Evolutionary conservation across 2,113 vertebrate genomes (phyloP), one percentile per base, ranked within the genome.

Genomic region (Tupaia tana): DNA sequence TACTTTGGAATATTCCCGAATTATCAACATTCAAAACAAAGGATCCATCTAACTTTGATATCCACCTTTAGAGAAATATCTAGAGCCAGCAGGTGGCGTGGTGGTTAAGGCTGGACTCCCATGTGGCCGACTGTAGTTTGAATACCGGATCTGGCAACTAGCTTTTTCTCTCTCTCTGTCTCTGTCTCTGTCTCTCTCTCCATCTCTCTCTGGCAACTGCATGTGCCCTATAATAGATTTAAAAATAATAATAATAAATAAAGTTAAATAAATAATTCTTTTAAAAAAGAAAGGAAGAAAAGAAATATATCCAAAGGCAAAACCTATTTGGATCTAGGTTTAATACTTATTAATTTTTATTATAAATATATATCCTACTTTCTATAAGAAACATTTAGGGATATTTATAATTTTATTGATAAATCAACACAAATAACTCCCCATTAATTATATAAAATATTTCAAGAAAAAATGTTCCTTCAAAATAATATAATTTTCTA

Each of bases 401-500:
- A 69, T 18, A 73, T 34, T 34, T 22, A 43, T 27, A 84, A 52
- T 77, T 89, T 73, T 59, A 79, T 24, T 64, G n/a, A 88, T 90
- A 95, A 74, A 70, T 59, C 11, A 77, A 95, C 7, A 83, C 7
- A 93, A 89, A 82, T 25, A 71, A 86, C 9, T 34, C 11, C 22
- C 14, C 16, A 87, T 69, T 78, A 90, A 67, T 31, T 22, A 92
- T 8, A 94, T 58, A 77, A 73, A 95, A 66, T n/a, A 91, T 75
- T 84, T 79, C 43, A 79, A 89, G 24, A 10, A 86, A 93, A 79
- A 69, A 77, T 58, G 3, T 52, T 67, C 31, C n/a, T 95, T 83
- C 24, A 64, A 93, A 91, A 58, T 9, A 89, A 93, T 7, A 66
- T 66, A 9, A 89, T 63, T 87, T 95, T 93, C 52, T 66, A 93